Conservation (phyloP, 2,888 invertebrate species). For the Ectemnius continuus region DNA sequence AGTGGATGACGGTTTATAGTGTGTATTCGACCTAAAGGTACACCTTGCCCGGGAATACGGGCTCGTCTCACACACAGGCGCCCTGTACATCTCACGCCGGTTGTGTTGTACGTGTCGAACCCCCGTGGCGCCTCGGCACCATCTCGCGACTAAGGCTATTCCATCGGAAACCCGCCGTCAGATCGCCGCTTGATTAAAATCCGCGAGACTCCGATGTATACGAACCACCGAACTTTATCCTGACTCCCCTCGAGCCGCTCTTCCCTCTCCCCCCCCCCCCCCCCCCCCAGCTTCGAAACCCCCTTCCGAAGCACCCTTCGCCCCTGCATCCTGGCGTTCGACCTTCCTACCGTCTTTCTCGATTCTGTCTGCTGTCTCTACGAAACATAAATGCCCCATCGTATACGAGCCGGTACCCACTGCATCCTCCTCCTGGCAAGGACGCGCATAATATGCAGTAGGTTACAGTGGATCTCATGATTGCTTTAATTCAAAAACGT, state of each 20-base stretch:
- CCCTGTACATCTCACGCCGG: conserved; percentile 49
- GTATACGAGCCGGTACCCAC: conserved; percentile 1
- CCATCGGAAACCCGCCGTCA: conserved; percentile 70
- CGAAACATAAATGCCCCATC: conserved; percentile 56
- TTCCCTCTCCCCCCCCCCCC: conserved; percentile 38
- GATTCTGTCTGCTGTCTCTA: not conserved
- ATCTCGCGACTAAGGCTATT: conserved; percentile 72
- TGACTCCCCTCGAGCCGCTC: conserved; percentile 23
- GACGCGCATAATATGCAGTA: conserved; percentile 35
- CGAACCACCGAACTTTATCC: conserved; percentile 74
- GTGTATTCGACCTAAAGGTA: conserved; percentile 39
- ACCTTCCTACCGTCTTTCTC: not conserved
- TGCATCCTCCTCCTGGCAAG: conserved; percentile 11
- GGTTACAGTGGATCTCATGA: conserved; percentile 54
- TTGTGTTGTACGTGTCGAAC: conserved; percentile 76
- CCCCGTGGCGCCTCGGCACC: conserved; percentile 76
- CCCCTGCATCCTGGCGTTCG: not conserved
- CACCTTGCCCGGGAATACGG: conserved; percentile 35
- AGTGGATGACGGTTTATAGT: no score
- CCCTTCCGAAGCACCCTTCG: not conserved
- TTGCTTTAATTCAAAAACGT: no score
- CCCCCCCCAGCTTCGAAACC: conserved; percentile 16
- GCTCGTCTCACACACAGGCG: conserved; percentile 31
- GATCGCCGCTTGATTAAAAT: conserved; percentile 77
- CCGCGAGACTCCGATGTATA: conserved; percentile 73